Conservation (phyloP, 2,113 vertebrate genomes). For the Anguilla rostrata region DNA sequence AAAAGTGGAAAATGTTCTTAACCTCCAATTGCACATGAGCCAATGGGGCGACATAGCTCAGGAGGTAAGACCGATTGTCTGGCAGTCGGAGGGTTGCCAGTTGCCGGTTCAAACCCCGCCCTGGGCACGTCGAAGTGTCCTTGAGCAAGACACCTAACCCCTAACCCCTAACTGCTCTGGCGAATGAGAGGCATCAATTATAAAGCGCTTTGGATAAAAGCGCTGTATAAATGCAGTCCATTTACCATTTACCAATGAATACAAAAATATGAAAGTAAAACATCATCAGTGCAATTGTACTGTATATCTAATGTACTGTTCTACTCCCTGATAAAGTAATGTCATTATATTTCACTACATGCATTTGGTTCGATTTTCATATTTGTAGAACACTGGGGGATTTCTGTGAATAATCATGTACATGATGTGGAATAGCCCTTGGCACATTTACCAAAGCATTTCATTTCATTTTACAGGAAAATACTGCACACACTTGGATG, state of each 20-base stretch:
- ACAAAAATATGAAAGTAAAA: neutral
- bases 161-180: too few relatives aligned
- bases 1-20: neutral
- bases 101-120: too few relatives aligned
- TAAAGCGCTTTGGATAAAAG: too few relatives aligned
- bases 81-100: too few relatives aligned
- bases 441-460: neutral
- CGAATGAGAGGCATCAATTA: too few relatives aligned
- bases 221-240: too few relatives aligned
- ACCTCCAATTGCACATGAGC: neutral
- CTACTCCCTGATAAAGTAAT: neutral
- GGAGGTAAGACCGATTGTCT: too few relatives aligned
- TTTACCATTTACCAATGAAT: too few relatives aligned
- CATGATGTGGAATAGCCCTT: neutral
- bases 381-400: neutral
- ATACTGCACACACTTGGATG: neutral
- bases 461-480: neutral
- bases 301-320: neutral
- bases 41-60: too few relatives aligned
- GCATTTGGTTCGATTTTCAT: neutral
- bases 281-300: neutral
- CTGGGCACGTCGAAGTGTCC: too few relatives aligned
- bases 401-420: neutral
- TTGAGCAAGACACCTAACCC: too few relatives aligned
- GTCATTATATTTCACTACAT: neutral